Evolutionary conservation across 2,888 invertebrate species (phyloP).

Genomic region (Luffia ferchaultella): DNA sequence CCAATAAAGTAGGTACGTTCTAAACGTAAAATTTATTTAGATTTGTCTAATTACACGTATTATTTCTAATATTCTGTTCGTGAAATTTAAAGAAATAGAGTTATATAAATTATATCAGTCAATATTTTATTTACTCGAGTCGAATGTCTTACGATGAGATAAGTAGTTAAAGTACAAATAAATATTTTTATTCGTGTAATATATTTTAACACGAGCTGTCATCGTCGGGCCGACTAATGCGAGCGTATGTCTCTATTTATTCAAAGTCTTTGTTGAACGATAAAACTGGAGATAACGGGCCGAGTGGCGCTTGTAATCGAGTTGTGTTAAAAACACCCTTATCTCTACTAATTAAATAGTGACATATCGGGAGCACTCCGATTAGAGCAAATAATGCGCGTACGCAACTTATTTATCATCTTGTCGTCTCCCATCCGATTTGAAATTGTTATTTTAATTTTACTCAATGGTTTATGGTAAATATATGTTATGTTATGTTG

Average conservation of each 20-base stretch:
- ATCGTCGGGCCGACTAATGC: background rate
- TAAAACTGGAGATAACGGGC: background rate
- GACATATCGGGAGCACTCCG: constrained; percentile 15
- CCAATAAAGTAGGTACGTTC: too few species aligned
- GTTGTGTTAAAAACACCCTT: constrained; percentile 26
- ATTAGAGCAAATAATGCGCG: background rate
- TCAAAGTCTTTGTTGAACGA: background rate
- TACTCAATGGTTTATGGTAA: too few species aligned
- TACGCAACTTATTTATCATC: background rate
- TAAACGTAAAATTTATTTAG: too few species aligned
- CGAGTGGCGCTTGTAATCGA: background rate
- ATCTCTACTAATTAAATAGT: constrained; percentile 37
- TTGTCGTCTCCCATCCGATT: too few species aligned
- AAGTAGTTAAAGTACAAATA: background rate
- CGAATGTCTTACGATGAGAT: too few species aligned
- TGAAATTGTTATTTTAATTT: too few species aligned
- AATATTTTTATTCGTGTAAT: background rate
- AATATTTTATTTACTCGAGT: too few species aligned
- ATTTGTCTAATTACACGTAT: too few species aligned
- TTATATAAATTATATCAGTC: too few species aligned
- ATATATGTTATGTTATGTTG: too few species aligned
- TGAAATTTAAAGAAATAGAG: too few species aligned
- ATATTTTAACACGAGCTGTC: background rate
- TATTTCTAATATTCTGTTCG: too few species aligned
- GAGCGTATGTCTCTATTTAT: background rate